Conservation (phyloP, 92 coral and sea anemone species). For the Palythoa grandis region DNA sequence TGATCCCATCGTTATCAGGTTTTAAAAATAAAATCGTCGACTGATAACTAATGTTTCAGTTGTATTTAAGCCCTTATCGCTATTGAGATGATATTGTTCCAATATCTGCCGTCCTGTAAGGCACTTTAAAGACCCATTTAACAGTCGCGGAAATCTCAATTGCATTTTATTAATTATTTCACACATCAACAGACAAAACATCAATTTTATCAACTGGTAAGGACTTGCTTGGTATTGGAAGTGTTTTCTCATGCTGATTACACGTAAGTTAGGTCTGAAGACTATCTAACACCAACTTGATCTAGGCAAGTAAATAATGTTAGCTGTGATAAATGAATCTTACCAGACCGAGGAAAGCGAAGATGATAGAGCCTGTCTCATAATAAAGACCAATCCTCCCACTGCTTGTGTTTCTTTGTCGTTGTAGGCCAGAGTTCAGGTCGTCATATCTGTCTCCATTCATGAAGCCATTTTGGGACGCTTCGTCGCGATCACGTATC, state of each 20-base stretch:
- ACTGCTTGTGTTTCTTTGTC: conserved; percentile 37
- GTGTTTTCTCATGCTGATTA: not conserved
- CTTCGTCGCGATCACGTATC: not conserved
- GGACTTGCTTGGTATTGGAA: not conserved
- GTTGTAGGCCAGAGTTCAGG: conserved; percentile 4
- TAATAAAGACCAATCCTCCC: conserved; percentile 52
- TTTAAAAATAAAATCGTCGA: not conserved
- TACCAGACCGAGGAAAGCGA: conserved; percentile 93
- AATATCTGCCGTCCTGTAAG: not conserved
- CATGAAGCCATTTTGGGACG: conserved; percentile 27
- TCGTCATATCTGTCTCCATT: conserved; percentile 19
- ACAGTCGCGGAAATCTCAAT: not conserved
- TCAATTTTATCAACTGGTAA: too few species aligned
- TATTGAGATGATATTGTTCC: not conserved
- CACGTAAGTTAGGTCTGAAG: not conserved
- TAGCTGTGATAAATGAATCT: conserved; percentile 27
- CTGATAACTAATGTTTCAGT: not conserved
- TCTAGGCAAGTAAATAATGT: not conserved
- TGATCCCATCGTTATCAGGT: not conserved
- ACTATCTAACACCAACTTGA: not conserved
- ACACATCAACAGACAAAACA: not conserved
- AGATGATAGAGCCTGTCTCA: conserved; percentile 65
- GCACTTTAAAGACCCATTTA: not conserved
- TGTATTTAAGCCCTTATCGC: not conserved
- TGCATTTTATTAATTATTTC: not conserved